phyloP scores from a whole-genome alignment of 30 jellyfish, hydroid and myxozoan genomes.

The Hydractinia echinata region DNA sequence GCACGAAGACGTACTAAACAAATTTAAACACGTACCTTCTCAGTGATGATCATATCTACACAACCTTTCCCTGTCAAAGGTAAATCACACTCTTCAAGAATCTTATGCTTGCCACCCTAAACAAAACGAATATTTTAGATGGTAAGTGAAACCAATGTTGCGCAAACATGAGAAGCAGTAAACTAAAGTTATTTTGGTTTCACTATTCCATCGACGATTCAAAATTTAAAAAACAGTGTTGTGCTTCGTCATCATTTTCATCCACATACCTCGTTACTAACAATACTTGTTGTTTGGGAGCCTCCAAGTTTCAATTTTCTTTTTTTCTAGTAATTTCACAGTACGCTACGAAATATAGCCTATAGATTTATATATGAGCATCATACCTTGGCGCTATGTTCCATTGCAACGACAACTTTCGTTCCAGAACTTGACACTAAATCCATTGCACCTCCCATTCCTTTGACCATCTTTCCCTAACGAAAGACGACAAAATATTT shows the following conservation, averaged over 20 bases:
- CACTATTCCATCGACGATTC: too few species aligned
- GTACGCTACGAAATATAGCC: too few species aligned
- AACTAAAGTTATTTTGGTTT: too few species aligned
- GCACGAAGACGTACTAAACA: background rate
- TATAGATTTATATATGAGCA: background rate
- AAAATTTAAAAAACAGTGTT: too few species aligned
- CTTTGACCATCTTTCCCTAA: slow-evolving; percentile 94
- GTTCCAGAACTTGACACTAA: slow-evolving; percentile 80
- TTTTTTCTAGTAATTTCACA: too few species aligned
- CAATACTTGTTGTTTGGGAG: too few species aligned
- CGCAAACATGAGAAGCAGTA: too few species aligned
- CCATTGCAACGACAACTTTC: slow-evolving; percentile 88
- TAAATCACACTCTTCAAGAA: slow-evolving; percentile 68
- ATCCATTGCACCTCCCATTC: slow-evolving; percentile 99
- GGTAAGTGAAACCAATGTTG: too few species aligned
- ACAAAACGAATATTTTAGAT: background rate
- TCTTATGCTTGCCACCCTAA: slow-evolving; percentile 65
- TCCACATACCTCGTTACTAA: too few species aligned
- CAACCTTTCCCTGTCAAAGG: slow-evolving; percentile 92
- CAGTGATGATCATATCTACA: slow-evolving; percentile 83
- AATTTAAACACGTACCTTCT: slow-evolving; percentile 46
- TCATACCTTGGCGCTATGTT: slow-evolving; percentile 83
- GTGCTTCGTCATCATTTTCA: too few species aligned
- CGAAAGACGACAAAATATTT: background rate
- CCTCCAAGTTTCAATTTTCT: too few species aligned